Evolutionary conservation across 1,140 invertebrate genomes (phyloP), one percentile per base, ranked within the genome.

Genomic region (Trichonephila clavata): DNA sequence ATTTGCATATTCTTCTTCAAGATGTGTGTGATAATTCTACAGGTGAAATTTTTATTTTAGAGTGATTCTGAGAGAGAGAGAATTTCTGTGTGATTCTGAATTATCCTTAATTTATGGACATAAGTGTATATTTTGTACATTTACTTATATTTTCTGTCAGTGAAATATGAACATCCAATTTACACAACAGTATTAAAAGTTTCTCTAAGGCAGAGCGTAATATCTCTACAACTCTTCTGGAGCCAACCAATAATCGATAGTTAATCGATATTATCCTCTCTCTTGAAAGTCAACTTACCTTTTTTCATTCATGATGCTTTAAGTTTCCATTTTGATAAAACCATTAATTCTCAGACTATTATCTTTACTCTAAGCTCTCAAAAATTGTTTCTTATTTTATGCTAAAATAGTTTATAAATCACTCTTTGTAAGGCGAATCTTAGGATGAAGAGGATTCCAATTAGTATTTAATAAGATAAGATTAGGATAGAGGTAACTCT

Each of bases 201-300:
- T 43, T 7, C 6, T 59, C 8, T 13, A 21, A 21, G 13, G 14
- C 6, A 10, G 21, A 27, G 24, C 83, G 24, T n/a, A 32, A 84
- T 59, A 84, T 84, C 50, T 84, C 57, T 14, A 18, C 50, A 10
- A 21, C n/a, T 32, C 20, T 57, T 84, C 81, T 84, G 81, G 81
- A 84, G 59, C n/a, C 10, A 59, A 84, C 83, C n/a, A 3, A 50
- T 84, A 84, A 60, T 84, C 83, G 57, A 84, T 84, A 84, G 13
- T 84, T 84, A 60, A 84, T 84, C 83, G 83, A 84, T 60, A 59
- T n/a, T n/a, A 59, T 59, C 20, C 83, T 16, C 27, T n/a, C 83
- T 59, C 8, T 84, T 50, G 20, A 57, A 84, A 84, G 43, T 24
- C 83, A 84, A 84, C 57, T 59, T 84, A 59, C 59, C 83, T 27